Percentiles rank a stretch among this genome's conserved stretches.
Conservation (phyloP, 2,888 invertebrate genomes). For the Pristionchus maxplancki region DNA sequence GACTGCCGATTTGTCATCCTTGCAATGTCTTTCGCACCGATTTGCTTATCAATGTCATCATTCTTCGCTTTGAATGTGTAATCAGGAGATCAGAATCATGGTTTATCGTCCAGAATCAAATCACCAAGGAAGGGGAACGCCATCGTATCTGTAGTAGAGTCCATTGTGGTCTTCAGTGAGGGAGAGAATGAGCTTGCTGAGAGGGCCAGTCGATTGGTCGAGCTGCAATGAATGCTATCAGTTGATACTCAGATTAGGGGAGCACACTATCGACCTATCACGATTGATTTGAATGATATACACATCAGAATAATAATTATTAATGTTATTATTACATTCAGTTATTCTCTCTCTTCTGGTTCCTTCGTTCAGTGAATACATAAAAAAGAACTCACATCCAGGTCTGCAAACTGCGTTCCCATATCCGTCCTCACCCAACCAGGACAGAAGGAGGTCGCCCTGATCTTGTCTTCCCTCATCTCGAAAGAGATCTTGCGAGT, state of each 20-base stretch:
- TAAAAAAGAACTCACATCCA: conserved; percentile 18
- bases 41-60: neutral
- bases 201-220: neutral
- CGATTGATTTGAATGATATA: no score
- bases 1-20: neutral
- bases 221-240: neutral
- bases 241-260: neutral
- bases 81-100: neutral
- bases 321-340: no score
- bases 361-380: no score
- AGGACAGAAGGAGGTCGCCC: conserved; percentile 14
- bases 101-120: neutral
- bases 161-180: conserved; percentile 20
- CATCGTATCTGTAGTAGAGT: neutral
- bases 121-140: neutral
- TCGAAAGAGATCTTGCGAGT: conserved; percentile 19
- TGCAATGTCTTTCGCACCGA: neutral
- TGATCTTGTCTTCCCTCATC: neutral
- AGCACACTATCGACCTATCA: no score
- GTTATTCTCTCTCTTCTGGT: no score
- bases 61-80: neutral
- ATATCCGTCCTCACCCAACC: conserved; percentile 43
- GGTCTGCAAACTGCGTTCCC: neutral
- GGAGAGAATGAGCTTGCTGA: neutral
- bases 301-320: no score